Percentiles rank a stretch among this genome's conserved stretches.
phyloP scores from a whole-genome alignment of 2,888 invertebrate genomes.

The Allygus modestus region DNA sequence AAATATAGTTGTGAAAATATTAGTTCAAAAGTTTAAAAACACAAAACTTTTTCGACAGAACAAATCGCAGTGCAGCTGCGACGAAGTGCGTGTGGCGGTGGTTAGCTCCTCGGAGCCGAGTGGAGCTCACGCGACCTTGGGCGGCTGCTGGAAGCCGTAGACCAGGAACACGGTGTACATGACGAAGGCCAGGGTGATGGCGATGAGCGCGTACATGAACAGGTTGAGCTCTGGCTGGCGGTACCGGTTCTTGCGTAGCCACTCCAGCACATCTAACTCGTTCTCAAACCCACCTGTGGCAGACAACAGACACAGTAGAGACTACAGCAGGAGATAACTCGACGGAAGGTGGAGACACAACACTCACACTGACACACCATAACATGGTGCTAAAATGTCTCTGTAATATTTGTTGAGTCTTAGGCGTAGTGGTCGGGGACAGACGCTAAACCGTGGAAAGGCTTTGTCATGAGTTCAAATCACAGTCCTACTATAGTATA shows the following conservation, averaged over 20 bases:
- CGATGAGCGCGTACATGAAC: conserved; percentile 95
- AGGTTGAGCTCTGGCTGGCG: conserved; percentile 94
- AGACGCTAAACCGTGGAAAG: no score
- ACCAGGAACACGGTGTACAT: conserved; percentile 94
- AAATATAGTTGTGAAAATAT: background rate
- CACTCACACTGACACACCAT: no score
- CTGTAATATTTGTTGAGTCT: no score
- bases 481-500: no score
- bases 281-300: conserved; percentile 86
- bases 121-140: conserved; percentile 62
- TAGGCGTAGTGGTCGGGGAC: no score
- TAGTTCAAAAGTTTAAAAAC: background rate
- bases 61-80: background rate
- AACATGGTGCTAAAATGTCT: no score
- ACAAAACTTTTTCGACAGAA: background rate
- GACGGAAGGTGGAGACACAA: no score
- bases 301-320: conserved; percentile 53
- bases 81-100: background rate
- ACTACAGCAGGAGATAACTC: no score
- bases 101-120: conserved; percentile 36
- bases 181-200: conserved; percentile 90
- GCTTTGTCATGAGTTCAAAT: no score
- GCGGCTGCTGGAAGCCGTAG: conserved; percentile 89
- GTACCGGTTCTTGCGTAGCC: conserved; percentile 95
- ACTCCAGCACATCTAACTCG: conserved; percentile 92